Conservation (phyloP, 2,113 vertebrate genomes). For the Capreolus pygargus region DNA sequence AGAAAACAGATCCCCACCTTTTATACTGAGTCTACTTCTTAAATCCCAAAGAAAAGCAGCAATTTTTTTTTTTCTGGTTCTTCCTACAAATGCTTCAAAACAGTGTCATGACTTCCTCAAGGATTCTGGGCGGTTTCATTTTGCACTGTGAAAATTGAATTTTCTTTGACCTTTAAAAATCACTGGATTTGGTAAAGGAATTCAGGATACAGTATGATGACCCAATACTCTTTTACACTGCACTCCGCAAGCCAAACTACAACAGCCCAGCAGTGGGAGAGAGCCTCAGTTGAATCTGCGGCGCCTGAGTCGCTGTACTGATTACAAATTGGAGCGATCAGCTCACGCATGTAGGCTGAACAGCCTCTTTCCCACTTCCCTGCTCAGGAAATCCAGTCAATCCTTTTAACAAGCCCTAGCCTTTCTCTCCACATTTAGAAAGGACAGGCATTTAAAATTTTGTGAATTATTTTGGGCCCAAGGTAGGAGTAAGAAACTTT, state of each 20-base stretch:
- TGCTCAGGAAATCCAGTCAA: neutral
- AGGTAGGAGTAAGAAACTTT: neutral
- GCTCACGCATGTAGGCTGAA: neutral
- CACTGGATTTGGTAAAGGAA: neutral
- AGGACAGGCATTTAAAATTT: neutral
- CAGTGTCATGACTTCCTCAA: neutral
- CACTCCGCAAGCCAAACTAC: neutral
- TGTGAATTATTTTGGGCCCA: neutral
- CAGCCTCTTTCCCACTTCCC: neutral
- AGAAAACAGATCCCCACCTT: neutral
- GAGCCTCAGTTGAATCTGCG: neutral
- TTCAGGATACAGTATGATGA: neutral
- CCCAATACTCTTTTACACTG: neutral
- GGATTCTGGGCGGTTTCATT: neutral
- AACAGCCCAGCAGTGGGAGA: neutral
- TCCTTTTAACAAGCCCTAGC: neutral
- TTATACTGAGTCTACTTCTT: neutral
- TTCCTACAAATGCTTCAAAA: neutral
- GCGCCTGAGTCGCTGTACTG: neutral
- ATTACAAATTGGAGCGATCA: neutral
- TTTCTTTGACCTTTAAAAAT: conserved; percentile 8
- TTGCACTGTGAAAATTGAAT: neutral
- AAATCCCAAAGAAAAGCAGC: neutral
- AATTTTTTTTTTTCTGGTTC: neutral
- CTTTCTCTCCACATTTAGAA: neutral